Percentiles rank a stretch among this genome's conserved stretches.
Conservation (phyloP, 53 echinoderm and acorn worm genomes). For the Echinarachnius parma region DNA sequence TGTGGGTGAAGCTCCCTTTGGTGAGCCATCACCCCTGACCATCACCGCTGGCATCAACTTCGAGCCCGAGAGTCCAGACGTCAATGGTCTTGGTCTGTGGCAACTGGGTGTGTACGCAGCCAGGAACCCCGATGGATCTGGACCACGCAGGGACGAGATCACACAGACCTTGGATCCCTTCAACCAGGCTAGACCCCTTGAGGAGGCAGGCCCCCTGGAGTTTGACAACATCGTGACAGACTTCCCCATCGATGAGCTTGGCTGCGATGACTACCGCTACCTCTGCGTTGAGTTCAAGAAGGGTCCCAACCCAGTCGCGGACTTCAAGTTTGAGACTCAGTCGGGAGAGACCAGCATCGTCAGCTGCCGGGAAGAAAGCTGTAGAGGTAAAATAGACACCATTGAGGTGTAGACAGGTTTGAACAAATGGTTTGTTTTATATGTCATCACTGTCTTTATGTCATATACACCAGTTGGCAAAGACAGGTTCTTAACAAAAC, state of each 20-base stretch:
- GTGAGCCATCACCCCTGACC: slow-evolving; percentile 58
- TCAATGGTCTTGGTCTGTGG: slow-evolving; percentile 72
- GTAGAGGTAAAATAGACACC: slow-evolving; percentile 60
- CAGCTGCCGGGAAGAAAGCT: slow-evolving; percentile 67
- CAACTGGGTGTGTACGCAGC: slow-evolving; percentile 77
- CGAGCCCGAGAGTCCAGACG: slow-evolving; percentile 63
- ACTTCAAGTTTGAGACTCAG: slow-evolving; percentile 66
- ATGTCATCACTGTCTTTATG: not conserved
- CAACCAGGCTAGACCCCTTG: slow-evolving; percentile 60
- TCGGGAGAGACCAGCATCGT: slow-evolving; percentile 56
- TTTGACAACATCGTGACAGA: slow-evolving; percentile 62
- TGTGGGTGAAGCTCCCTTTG: slow-evolving; percentile 57
- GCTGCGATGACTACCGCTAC: slow-evolving; percentile 72
- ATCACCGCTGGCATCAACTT: slow-evolving; percentile 66
- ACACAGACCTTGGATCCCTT: slow-evolving; percentile 68
- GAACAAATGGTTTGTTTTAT: no score
- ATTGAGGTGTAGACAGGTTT: no score
- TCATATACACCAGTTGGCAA: no score
- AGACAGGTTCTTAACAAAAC: no score
- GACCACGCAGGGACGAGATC: slow-evolving; percentile 49
- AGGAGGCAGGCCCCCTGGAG: slow-evolving; percentile 61
- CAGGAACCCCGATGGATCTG: slow-evolving; percentile 59
- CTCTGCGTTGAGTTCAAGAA: slow-evolving; percentile 83
- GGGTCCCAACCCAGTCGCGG: slow-evolving; percentile 61
- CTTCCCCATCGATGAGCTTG: slow-evolving; percentile 69